Evolutionary conservation across 2,888 invertebrate species (phyloP).

Genomic region (Stenodema calcarata): DNA sequence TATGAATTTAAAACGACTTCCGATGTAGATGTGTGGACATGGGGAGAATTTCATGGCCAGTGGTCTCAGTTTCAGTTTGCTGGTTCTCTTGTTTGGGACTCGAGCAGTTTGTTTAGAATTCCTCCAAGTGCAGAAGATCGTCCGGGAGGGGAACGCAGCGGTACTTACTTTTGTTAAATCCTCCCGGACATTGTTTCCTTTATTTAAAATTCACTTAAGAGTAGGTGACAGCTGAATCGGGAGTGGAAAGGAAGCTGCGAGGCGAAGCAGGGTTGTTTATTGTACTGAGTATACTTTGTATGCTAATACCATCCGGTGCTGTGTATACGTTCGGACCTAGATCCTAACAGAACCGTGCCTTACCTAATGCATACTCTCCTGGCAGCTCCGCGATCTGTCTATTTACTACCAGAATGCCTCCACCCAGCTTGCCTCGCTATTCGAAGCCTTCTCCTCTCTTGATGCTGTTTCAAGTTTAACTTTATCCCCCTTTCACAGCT

Average conservation of each 20-base stretch:
- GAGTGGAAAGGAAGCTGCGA: not conserved
- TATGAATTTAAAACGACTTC: no score
- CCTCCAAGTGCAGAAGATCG: not conserved
- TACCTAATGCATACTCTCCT: not conserved
- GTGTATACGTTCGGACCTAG: not conserved
- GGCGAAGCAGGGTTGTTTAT: conserved; percentile 17
- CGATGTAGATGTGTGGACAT: not conserved
- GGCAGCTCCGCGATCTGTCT: conserved; percentile 7
- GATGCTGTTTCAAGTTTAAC: conserved; percentile 1
- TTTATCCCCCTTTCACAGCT: not conserved
- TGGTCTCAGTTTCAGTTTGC: not conserved
- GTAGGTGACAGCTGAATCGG: not conserved
- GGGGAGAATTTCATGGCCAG: not conserved
- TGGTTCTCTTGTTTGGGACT: not conserved
- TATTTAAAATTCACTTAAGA: conserved; percentile 49
- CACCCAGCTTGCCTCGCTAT: not conserved
- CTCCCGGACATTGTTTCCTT: conserved; percentile 38
- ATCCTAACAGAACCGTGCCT: conserved; percentile 6
- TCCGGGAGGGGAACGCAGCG: not conserved
- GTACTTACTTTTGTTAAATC: conserved; percentile 38
- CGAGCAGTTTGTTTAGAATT: not conserved
- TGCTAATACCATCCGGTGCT: conserved; percentile 13
- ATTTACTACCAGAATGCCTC: not conserved
- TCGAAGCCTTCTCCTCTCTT: not conserved
- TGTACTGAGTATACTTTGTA: conserved; percentile 38